These are phyloP conservation scores for Folsomia candida DNA, from an alignment of 2,888 invertebrate species.

Conservation along the genomic window DNA sequence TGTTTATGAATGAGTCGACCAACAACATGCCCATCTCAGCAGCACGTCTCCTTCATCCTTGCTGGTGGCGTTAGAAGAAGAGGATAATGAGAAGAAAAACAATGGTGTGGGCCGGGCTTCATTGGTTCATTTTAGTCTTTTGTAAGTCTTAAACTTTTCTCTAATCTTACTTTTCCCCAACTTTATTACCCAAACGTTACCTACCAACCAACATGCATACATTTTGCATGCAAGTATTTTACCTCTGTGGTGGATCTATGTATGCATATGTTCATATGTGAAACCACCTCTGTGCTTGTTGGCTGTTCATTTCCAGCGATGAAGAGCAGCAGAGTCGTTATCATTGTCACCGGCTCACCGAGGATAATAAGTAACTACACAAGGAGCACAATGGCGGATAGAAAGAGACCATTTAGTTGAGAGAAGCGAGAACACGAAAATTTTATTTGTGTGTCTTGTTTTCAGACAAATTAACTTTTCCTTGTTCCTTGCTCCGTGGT, in stretches of 20 bases:
- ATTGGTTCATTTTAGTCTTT: conserved; percentile 49
- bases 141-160: conserved; percentile 40
- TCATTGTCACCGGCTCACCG: background rate
- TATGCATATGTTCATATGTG: no score
- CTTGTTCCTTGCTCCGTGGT: no score
- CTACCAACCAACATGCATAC: no score
- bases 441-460: background rate
- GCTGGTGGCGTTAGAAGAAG: background rate
- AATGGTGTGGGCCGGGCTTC: conserved; percentile 47
- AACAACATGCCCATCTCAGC: background rate
- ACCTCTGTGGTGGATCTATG: no score
- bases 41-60: background rate
- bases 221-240: no score
- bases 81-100: conserved; percentile 48
- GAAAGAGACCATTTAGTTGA: background rate
- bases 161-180: background rate
- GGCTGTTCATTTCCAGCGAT: no score
- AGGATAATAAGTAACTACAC: no score
- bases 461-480: background rate
- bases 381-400: no score
- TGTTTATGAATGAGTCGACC: background rate
- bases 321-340: background rate
- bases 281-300: no score
- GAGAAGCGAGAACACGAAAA: background rate
- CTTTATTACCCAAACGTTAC: background rate